Percentiles rank a stretch among this genome's conserved stretches.
Evolutionary conservation across 2,888 invertebrate species (phyloP).

Genomic region (Eilema caniola): DNA sequence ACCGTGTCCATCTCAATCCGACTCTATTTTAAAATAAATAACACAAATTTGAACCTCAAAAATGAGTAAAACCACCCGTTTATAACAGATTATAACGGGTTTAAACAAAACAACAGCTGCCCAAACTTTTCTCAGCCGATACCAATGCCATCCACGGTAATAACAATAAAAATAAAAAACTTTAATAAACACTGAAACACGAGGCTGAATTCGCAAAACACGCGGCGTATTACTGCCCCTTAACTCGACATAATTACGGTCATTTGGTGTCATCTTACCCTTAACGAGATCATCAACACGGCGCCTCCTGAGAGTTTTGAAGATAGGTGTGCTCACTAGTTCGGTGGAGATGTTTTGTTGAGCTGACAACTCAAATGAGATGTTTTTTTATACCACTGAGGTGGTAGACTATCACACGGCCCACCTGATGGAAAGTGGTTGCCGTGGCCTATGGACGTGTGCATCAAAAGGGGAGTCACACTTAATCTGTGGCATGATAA

Average conservation of each 20-base stretch:
- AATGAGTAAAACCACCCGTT: not conserved
- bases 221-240: slow-evolving; percentile 69
- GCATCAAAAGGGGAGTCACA: too few species aligned
- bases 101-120: slow-evolving; percentile 20
- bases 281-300: slow-evolving; percentile 79
- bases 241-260: slow-evolving; percentile 82
- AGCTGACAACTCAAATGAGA: too few species aligned
- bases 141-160: slow-evolving; percentile 64
- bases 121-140: slow-evolving; percentile 40
- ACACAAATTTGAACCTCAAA: not conserved
- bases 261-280: slow-evolving; percentile 83
- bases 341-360: too few species aligned
- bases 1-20: too few species aligned
- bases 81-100: slow-evolving; percentile 5
- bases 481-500: too few species aligned
- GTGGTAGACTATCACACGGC: too few species aligned
- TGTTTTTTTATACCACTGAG: too few species aligned
- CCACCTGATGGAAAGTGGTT: too few species aligned
- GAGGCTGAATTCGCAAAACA: slow-evolving; percentile 73
- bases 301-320: slow-evolving; percentile 54
- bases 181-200: slow-evolving; percentile 79
- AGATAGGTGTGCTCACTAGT: slow-evolving; percentile 45
- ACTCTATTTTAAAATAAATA: not conserved
- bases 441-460: too few species aligned
- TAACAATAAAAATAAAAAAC: slow-evolving; percentile 78